phyloP scores from a whole-genome alignment of 2,888 invertebrate species.

The Tetramorium bicarinatum region DNA sequence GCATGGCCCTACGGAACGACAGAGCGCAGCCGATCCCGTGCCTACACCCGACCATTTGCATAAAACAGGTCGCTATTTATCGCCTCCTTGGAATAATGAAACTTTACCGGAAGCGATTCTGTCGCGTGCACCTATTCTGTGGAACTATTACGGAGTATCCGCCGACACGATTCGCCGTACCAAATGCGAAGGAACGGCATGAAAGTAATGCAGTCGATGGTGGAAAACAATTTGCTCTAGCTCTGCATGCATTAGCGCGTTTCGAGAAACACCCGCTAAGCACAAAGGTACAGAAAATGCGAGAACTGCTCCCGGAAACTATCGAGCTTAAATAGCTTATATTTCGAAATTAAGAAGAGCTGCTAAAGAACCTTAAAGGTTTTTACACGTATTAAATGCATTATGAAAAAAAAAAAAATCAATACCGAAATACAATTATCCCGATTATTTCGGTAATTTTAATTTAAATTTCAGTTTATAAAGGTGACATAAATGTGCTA shows the following conservation, averaged over 20 bases:
- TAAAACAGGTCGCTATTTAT: slow-evolving; percentile 75
- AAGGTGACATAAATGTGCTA: background rate
- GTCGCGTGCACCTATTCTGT: slow-evolving; percentile 41
- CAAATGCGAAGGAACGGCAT: slow-evolving; percentile 10
- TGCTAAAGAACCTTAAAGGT: background rate
- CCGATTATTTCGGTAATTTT: background rate
- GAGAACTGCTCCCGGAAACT: background rate
- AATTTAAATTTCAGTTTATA: background rate
- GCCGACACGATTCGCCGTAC: slow-evolving; percentile 15
- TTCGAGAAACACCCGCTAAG: background rate
- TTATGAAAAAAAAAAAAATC: background rate
- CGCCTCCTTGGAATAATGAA: slow-evolving; percentile 64
- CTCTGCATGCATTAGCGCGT: background rate
- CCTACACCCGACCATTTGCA: slow-evolving; percentile 71
- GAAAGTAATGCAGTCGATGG: slow-evolving; percentile 20
- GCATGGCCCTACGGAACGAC: slow-evolving; percentile 49
- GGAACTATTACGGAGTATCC: slow-evolving; percentile 45
- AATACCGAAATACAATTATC: background rate
- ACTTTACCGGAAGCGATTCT: slow-evolving; percentile 49
- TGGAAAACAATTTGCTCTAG: slow-evolving; percentile 37
- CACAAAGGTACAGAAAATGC: background rate
- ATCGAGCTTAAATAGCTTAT: background rate
- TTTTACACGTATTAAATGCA: background rate
- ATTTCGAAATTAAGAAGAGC: background rate
- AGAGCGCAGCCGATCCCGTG: slow-evolving; percentile 62